Evolutionary conservation across 2,888 invertebrate genomes (phyloP), one percentile per base, ranked within the genome.

Genomic region (Crossocerus cetratus): DNA sequence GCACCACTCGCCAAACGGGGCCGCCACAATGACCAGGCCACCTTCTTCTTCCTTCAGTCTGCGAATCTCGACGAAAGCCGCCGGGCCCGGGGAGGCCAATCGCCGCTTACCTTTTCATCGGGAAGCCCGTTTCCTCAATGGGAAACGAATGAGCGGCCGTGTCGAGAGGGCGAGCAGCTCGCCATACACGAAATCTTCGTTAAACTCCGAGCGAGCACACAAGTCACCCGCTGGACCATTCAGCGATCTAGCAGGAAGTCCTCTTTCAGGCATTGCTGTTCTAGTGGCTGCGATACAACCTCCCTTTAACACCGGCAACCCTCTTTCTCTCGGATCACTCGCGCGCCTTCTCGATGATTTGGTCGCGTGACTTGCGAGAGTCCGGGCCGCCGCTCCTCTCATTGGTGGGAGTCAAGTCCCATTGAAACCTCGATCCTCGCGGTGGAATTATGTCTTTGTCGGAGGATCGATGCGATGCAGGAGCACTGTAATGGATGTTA

Each of bases 21-120:
- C 80, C 83, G 75, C 69, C 76, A 83, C 82, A 83, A 81, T 84
- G 81, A 76, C 66, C 63, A 65, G 23, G 67, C 59, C n/a, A n/a
- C n/a, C n/a, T n/a, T n/a, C n/a, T n/a, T n/a, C n/a, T n/a, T 62
- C 55, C 32, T 60, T 55, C 64, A 63, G 53, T 23, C 65, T 63
- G 60, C 66, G 75, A 65, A 69, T 67, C 67, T 58, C 11, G 45
- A 53, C 61, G 61, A 71, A 69, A 64, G 72, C 66, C 63, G 62
- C n/a, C n/a, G n/a, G n/a, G n/a, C n/a, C n/a, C n/a, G n/a, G n/a
- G n/a, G n/a, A n/a, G n/a, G n/a, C n/a, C n/a, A n/a, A n/a, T n/a
- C n/a, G n/a, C n/a, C n/a, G n/a, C n/a, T n/a, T n/a, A n/a, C n/a
- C n/a, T n/a, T n/a, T n/a, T n/a, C n/a, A n/a, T n/a, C n/a, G 49